Base-by-base conservation (phyloP, 1,140 invertebrate genomes). In the Bombus affinis region DNA sequence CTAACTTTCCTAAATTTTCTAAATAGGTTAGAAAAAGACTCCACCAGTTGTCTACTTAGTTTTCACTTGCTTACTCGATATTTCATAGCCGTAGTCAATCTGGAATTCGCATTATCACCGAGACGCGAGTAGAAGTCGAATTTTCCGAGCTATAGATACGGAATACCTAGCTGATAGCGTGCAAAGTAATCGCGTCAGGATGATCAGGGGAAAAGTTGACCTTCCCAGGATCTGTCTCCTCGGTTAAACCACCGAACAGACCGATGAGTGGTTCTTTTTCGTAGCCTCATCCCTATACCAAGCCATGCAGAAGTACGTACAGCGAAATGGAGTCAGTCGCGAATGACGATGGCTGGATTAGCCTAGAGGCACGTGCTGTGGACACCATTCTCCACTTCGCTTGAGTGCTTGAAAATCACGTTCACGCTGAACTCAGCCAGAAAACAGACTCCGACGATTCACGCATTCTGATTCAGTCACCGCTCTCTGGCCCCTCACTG, bases 341-440 rank as follows among this genome's bases (percentile, higher is more conserved):
- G 88, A 93, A 93, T 91, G 91, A 92, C 89, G 91, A 93, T 92
- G 86, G 89, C 88, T 90, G 92, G 92, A 93, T 93, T 93, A 93
- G 91, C 91, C 90, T 87, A 81, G 89, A 91, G 93, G 92, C 93
- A 93, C 93, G 93, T 93, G 92, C 92, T 88, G 91, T 89, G 92
- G 93, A 93, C 93, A 93, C 87, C 89, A 87, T 91, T 93, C 92
- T 93, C 92, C 92, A 93, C 93, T 93, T 93, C 92, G 91, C 91
- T 92, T 93, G 92, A 93, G 93, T 93, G 92, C 93, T 92, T 86
- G 90, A 90, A 92, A 93, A 93, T 92, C 92, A 92, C 93, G 92
- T 93, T 90, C 91, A 86, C 90, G 88, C 87, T 88, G 88, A 91
- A 91, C 88, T 91, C 91, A 86, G 85, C 90, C 88, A 85, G 90